phyloP scores from a whole-genome alignment of 2,797 vertebrate genomes.

The Hypotaenidia okinawae region DNA sequence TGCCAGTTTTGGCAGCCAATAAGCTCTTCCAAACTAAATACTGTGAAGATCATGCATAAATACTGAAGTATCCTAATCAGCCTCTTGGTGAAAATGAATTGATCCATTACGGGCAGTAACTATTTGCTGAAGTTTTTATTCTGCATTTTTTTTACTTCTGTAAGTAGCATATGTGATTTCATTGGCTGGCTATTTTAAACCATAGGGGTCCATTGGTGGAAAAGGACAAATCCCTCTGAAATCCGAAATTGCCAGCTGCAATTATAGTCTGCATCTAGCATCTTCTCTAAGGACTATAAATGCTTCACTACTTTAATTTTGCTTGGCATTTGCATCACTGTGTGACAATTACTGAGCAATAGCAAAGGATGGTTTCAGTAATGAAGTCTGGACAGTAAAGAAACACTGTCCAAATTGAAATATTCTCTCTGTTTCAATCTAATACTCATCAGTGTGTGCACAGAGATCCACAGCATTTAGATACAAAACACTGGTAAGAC shows the following conservation, averaged over 20 bases:
- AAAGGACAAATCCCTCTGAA: background rate
- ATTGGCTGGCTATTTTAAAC: slow-evolving; percentile 41
- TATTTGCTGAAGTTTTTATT: slow-evolving; percentile 30
- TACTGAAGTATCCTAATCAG: slow-evolving; percentile 35
- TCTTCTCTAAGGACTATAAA: slow-evolving; percentile 46
- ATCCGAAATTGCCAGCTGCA: slow-evolving; percentile 58
- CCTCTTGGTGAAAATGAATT: slow-evolving; percentile 37
- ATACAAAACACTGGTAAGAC: background rate
- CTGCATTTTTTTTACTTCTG: slow-evolving; percentile 44
- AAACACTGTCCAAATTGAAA: background rate
- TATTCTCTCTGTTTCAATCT: background rate
- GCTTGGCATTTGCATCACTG: slow-evolving; percentile 28
- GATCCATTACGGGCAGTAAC: slow-evolving; percentile 24
- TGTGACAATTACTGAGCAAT: background rate
- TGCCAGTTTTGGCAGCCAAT: slow-evolving; percentile 24
- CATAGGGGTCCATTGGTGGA: slow-evolving; percentile 20
- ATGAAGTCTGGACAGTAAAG: background rate
- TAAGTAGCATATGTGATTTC: slow-evolving; percentile 30
- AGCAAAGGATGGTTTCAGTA: background rate
- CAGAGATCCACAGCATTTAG: background rate
- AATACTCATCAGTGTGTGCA: background rate
- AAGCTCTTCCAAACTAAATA: background rate
- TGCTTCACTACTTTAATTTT: slow-evolving; percentile 38
- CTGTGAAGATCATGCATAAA: background rate
- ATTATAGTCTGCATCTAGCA: slow-evolving; percentile 35